Evolutionary conservation across 2,113 vertebrate genomes (phyloP).

Genomic region (Atractosteus spatula): DNA sequence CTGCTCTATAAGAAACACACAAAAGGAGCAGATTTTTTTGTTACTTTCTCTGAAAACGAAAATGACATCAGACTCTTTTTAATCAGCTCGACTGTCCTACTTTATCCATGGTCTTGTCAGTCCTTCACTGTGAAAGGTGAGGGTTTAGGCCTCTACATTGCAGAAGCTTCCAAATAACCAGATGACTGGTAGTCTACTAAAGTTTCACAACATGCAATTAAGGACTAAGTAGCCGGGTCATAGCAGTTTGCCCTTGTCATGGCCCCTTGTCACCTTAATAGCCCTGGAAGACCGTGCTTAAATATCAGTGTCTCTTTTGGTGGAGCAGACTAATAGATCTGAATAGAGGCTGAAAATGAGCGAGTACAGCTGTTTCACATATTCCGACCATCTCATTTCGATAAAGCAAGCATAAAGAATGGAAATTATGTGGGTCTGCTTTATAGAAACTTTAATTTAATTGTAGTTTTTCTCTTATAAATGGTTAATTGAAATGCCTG

Average conservation of each 20-base stretch:
- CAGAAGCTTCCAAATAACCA: constrained; percentile 31
- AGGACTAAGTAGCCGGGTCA: constrained; percentile 73
- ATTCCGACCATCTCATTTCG: constrained; percentile 71
- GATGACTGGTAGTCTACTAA: constrained; percentile 74
- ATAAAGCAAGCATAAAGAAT: constrained; percentile 54
- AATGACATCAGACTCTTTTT: constrained; percentile 54
- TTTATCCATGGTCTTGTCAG: constrained; percentile 30
- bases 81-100: constrained; percentile 40
- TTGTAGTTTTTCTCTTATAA: constrained; percentile 92
- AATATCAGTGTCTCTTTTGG: constrained; percentile 38
- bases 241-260: constrained; percentile 43
- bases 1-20: constrained; percentile 63
- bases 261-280: constrained; percentile 35
- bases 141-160: background rate
- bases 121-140: constrained; percentile 17
- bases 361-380: constrained; percentile 60
- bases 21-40: constrained; percentile 57
- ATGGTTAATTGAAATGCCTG: constrained; percentile 96
- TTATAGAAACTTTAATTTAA: constrained; percentile 88
- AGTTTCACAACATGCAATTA: constrained; percentile 77
- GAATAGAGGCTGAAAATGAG: constrained; percentile 46
- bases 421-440: constrained; percentile 78
- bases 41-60: constrained; percentile 50
- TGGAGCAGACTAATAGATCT: constrained; percentile 35
- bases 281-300: constrained; percentile 39